A percentile compares a stretch with the other conserved stretches of the same genome.
phyloP scores from a whole-genome alignment of 1,140 invertebrate species.

The Ruditapes philippinarum region DNA sequence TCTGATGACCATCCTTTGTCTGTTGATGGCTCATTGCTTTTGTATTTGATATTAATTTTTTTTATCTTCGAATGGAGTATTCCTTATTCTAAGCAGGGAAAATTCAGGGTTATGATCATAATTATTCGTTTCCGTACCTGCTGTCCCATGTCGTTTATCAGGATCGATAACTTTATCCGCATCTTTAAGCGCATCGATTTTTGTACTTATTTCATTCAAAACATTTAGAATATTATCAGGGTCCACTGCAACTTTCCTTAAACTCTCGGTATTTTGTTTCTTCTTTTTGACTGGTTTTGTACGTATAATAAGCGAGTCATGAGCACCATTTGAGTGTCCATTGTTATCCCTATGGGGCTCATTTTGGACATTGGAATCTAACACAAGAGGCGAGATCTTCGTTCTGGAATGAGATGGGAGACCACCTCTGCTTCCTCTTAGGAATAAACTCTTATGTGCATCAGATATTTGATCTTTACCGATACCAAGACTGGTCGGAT shows the following conservation, averaged over 20 bases:
- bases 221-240: neutral
- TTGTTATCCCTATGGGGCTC: neutral
- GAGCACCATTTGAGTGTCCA: neutral
- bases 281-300: neutral
- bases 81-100: too few relatives aligned
- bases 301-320: neutral
- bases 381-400: neutral
- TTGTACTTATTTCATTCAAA: neutral
- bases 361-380: neutral
- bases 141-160: neutral
- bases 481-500: neutral
- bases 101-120: too few relatives aligned
- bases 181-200: neutral
- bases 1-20: too few relatives aligned
- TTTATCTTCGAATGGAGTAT: too few relatives aligned
- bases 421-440: neutral
- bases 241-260: neutral
- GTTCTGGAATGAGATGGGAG: neutral
- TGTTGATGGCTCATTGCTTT: too few relatives aligned
- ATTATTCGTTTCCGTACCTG: too few relatives aligned
- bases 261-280: neutral
- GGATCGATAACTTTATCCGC: neutral
- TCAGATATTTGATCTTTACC: conserved; percentile 35
- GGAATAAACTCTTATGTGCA: neutral
- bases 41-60: too few relatives aligned